A percentile compares a stretch with the other conserved stretches of the same genome.
phyloP scores from a whole-genome alignment of 2,113 vertebrate species.

The Trichechus manatus region DNA sequence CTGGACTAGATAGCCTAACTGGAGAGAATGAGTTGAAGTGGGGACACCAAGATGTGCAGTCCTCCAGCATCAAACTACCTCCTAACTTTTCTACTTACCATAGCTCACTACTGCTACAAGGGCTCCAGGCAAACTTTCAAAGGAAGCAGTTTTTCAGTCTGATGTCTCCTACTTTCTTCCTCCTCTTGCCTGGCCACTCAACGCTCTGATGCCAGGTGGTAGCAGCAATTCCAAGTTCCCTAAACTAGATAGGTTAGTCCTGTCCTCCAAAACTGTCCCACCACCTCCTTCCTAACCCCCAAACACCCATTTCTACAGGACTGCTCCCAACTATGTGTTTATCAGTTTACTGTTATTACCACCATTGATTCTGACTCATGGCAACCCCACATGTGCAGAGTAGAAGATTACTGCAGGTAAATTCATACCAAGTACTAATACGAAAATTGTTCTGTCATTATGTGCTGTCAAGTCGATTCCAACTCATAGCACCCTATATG shows the following conservation, averaged over 20 bases:
- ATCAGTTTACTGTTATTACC: background rate
- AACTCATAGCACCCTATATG: background rate
- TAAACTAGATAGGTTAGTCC: background rate
- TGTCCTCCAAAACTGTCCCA: conserved; percentile 34
- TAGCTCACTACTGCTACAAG: background rate
- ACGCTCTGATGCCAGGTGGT: background rate
- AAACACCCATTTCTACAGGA: conserved; percentile 21
- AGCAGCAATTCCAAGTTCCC: conserved; percentile 25
- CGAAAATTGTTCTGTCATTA: background rate
- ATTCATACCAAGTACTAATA: conserved; percentile 44
- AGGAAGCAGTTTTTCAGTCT: background rate
- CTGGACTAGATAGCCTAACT: background rate
- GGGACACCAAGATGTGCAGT: background rate
- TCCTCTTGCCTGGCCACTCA: background rate
- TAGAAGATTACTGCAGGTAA: background rate
- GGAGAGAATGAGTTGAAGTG: conserved; percentile 16
- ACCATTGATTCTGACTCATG: background rate
- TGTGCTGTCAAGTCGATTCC: background rate
- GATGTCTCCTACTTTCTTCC: background rate
- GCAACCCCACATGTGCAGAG: no score
- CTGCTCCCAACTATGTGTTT: background rate
- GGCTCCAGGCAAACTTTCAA: background rate
- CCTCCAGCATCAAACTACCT: background rate
- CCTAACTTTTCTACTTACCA: background rate
- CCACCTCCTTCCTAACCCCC: background rate